A percentile compares a stretch with the other conserved stretches of the same genome.
These are phyloP conservation scores for Caenorhabditis remanei DNA, from an alignment of 1,140 invertebrate genomes.

Conservation along the genomic window DNA sequence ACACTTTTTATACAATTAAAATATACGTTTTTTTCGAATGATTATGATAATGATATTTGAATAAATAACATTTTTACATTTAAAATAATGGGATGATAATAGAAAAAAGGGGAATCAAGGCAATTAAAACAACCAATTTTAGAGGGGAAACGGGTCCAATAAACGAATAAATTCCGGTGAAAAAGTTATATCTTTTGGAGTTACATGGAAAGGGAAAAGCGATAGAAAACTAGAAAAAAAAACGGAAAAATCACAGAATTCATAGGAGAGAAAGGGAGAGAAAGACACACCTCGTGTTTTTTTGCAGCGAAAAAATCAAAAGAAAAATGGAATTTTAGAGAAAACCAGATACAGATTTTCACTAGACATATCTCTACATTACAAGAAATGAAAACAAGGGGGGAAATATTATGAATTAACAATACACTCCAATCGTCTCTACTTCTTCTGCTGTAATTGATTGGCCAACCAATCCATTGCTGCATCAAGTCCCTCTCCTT, in stretches of 20 bases:
- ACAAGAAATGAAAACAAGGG: too few relatives aligned
- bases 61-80: neutral
- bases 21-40: neutral
- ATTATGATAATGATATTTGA: neutral
- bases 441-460: slow-evolving; percentile 70
- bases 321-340: neutral
- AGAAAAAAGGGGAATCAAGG: too few relatives aligned
- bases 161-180: too few relatives aligned
- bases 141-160: too few relatives aligned
- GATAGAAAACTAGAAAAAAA: slow-evolving; percentile 7
- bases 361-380: too few relatives aligned
- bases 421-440: neutral
- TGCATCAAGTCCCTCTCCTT: slow-evolving; percentile 97
- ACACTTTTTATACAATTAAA: neutral
- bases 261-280: neutral
- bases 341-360: neutral
- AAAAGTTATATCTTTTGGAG: neutral
- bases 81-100: too few relatives aligned
- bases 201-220: too few relatives aligned
- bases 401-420: neutral
- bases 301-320: neutral
- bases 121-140: too few relatives aligned
- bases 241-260: slow-evolving; percentile 41
- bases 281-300: slow-evolving; percentile 49
- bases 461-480: slow-evolving; percentile 90